These are phyloP conservation scores for Parazoanthus darwini DNA, from an alignment of 92 coral and sea anemone species.

Conservation along the genomic window DNA sequence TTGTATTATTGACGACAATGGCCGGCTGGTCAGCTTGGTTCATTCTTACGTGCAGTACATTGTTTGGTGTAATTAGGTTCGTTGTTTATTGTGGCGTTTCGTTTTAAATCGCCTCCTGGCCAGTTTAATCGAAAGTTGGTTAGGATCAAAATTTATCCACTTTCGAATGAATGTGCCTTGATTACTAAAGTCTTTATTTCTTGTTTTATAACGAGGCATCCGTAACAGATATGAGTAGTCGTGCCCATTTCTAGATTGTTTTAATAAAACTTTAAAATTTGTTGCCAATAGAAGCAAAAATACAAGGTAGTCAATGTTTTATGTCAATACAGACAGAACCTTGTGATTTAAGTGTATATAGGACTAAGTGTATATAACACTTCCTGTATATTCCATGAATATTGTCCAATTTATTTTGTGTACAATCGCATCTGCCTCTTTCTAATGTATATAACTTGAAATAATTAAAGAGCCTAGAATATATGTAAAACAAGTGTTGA, in stretches of 20 bases:
- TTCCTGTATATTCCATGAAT: constrained; percentile 38
- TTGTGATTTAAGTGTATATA: background rate
- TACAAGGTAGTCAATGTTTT: too few species aligned
- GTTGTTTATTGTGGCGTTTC: background rate
- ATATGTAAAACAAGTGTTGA: background rate
- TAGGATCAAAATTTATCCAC: too few species aligned
- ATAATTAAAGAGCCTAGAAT: constrained; percentile 7
- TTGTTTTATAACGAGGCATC: too few species aligned
- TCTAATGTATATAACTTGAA: constrained; percentile 19
- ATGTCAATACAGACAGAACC: too few species aligned
- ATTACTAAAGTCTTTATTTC: too few species aligned
- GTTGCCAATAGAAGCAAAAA: too few species aligned
- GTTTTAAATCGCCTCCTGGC: too few species aligned
- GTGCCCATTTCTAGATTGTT: too few species aligned
- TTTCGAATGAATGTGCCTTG: too few species aligned
- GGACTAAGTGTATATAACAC: constrained; percentile 29
- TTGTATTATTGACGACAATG: background rate
- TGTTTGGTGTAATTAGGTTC: background rate
- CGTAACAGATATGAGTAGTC: too few species aligned
- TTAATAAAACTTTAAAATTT: too few species aligned
- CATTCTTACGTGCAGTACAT: background rate
- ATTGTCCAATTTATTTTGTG: background rate
- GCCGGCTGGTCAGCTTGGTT: background rate
- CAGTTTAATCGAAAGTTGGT: too few species aligned
- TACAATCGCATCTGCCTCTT: background rate